Conservation (phyloP, 2,113 vertebrate species). For the Ammospiza nelsoni region DNA sequence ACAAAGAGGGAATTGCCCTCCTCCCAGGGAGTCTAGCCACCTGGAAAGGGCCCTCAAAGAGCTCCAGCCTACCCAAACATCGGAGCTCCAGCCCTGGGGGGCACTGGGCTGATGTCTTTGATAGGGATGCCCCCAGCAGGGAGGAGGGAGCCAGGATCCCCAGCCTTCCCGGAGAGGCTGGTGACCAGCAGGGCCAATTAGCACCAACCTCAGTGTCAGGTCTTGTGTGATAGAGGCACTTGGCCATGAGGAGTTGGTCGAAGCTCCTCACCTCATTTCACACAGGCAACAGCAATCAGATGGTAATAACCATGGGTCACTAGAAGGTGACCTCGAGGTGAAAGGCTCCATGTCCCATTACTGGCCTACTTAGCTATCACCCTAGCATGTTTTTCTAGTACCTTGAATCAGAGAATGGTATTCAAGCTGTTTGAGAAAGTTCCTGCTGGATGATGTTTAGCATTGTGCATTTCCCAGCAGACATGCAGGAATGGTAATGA, state of each 20-base stretch:
- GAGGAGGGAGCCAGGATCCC: not conserved
- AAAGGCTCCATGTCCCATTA: conserved; percentile 60
- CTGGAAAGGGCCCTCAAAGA: not conserved
- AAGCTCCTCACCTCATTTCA: conserved; percentile 46
- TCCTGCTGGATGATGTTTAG: conserved; percentile 4
- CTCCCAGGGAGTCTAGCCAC: not conserved
- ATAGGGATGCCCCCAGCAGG: not conserved
- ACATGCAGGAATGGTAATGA: conserved; percentile 39
- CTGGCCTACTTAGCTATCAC: conserved; percentile 33
- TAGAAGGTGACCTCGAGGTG: conserved; percentile 47
- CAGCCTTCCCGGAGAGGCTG: not conserved
- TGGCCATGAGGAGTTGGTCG: conserved; percentile 10
- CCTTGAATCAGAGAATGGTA: conserved; percentile 47
- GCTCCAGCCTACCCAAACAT: not conserved
- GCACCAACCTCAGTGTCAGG: not conserved
- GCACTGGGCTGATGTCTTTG: not conserved
- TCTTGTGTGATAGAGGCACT: conserved; percentile 1
- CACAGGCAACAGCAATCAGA: conserved; percentile 44
- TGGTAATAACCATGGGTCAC: conserved; percentile 50
- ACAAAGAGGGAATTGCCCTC: not conserved
- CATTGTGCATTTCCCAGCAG: conserved; percentile 48
- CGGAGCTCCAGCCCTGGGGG: not conserved
- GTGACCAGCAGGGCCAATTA: not conserved
- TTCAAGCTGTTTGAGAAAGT: conserved; percentile 35
- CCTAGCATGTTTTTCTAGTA: not conserved